Conservation (phyloP, 2,797 vertebrate genomes). For the Myotis pilosus region DNA sequence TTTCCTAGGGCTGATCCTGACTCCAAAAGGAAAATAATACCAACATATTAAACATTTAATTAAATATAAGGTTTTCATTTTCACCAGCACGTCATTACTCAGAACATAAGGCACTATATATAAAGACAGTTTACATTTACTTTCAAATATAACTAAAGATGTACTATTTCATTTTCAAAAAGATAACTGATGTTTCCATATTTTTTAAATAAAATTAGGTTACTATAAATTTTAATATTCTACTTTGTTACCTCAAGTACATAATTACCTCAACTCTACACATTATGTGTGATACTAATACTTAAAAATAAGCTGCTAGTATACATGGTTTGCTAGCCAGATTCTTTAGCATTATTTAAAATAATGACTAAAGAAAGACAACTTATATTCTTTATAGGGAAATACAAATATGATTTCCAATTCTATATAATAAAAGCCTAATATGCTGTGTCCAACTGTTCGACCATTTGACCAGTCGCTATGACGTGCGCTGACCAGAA, state of each 20-base stretch:
- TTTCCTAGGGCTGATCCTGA: background rate
- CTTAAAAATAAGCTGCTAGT: background rate
- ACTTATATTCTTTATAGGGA: background rate
- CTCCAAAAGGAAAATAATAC: background rate
- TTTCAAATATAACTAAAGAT: slow-evolving; percentile 34
- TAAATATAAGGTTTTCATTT: background rate
- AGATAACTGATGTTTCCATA: background rate
- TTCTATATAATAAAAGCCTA: too few relatives aligned
- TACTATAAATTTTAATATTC: background rate
- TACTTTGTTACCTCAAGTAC: background rate
- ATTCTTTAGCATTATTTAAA: slow-evolving; percentile 26
- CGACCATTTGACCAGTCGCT: too few relatives aligned
- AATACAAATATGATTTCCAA: background rate
- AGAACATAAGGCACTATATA: background rate
- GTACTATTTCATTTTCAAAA: background rate
- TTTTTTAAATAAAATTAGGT: background rate
- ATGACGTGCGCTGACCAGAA: too few relatives aligned
- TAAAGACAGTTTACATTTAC: background rate
- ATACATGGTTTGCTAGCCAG: background rate
- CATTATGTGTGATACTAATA: background rate
- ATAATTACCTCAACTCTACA: background rate
- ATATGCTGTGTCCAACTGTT: too few relatives aligned
- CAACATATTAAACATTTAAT: background rate
- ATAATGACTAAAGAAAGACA: background rate
- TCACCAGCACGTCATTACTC: background rate